These are phyloP conservation scores for Xylocampa areola DNA, from an alignment of 2,888 invertebrate genomes.

Conservation along the genomic window DNA sequence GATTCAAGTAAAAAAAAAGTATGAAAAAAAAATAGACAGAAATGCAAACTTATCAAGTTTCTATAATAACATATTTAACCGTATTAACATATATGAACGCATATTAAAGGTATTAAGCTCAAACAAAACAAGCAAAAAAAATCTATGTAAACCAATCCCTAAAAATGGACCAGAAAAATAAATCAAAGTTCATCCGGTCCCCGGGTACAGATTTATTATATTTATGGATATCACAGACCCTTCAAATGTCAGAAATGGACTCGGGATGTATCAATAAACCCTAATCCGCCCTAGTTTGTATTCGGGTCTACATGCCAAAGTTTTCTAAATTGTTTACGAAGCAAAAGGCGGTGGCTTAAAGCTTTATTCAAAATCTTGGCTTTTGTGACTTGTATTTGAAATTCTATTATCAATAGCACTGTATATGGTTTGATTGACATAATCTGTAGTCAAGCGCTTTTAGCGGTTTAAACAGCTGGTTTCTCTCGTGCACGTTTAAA, in stretches of 20 bases:
- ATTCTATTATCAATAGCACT: too few relatives aligned
- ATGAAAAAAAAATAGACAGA: too few relatives aligned
- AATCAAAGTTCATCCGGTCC: conserved; percentile 33
- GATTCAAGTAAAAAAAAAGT: too few relatives aligned
- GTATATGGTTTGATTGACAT: too few relatives aligned
- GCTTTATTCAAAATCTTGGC: background rate
- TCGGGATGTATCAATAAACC: conserved; percentile 37
- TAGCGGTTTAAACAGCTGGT: too few relatives aligned
- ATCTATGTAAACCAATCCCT: conserved; percentile 1
- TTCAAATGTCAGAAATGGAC: conserved; percentile 30
- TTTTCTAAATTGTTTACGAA: conserved; percentile 18
- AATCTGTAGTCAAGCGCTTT: too few relatives aligned
- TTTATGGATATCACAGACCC: conserved; percentile 31
- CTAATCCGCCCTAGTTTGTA: conserved; percentile 44
- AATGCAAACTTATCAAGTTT: too few relatives aligned
- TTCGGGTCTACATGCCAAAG: conserved; percentile 12
- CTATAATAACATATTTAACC: too few relatives aligned
- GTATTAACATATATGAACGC: background rate
- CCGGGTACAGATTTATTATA: conserved; percentile 24
- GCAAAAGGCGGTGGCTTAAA: conserved; percentile 3
- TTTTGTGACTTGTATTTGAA: conserved; percentile 1
- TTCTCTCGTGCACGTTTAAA: too few relatives aligned
- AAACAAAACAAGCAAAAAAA: conserved; percentile 2
- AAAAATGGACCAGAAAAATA: conserved; percentile 21
- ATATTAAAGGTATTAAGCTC: background rate